Evolutionary conservation across 1,140 invertebrate species (phyloP).

Genomic region (Trissolcus basalis): DNA sequence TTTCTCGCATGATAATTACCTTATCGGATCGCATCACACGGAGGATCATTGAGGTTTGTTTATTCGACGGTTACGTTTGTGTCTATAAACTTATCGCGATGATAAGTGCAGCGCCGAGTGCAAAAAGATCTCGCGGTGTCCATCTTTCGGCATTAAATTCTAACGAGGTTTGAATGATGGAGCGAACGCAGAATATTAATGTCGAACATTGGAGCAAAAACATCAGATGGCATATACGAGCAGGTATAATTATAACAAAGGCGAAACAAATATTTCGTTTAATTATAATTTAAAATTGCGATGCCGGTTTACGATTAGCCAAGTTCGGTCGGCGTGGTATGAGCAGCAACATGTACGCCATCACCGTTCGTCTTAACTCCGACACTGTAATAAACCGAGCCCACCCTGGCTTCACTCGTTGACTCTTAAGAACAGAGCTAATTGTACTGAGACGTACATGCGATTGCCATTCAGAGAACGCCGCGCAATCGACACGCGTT

Average conservation of each 20-base stretch:
- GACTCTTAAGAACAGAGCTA: conserved; percentile 25
- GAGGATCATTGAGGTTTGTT: conserved; percentile 21
- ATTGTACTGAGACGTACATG: conserved; percentile 31
- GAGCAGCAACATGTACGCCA: conserved; percentile 14
- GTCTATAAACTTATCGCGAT: conserved; percentile 26
- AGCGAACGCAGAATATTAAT: conserved; percentile 30
- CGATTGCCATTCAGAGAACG: conserved; percentile 31
- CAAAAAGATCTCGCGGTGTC: conserved; percentile 14
- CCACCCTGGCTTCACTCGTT: conserved; percentile 21
- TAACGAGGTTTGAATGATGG: conserved; percentile 2
- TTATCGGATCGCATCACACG: conserved; percentile 26
- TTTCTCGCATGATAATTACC: conserved; percentile 46
- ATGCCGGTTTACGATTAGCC: conserved; percentile 32
- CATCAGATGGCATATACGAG: conserved; percentile 7
- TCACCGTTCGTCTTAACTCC: conserved; percentile 22
- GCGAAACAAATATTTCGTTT: conserved; percentile 37
- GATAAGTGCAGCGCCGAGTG: conserved; percentile 7
- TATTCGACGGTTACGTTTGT: conserved; percentile 23
- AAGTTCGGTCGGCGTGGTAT: conserved; percentile 10
- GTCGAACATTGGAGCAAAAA: conserved; percentile 13
- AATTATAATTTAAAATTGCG: conserved; percentile 42
- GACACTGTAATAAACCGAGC: conserved; percentile 38
- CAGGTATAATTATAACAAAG: conserved; percentile 26
- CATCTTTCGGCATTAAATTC: conserved; percentile 26
- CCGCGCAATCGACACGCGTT: conserved; percentile 34